Conservation (phyloP, 53 echinoderm and acorn worm genomes). For the Crossaster papposus region DNA sequence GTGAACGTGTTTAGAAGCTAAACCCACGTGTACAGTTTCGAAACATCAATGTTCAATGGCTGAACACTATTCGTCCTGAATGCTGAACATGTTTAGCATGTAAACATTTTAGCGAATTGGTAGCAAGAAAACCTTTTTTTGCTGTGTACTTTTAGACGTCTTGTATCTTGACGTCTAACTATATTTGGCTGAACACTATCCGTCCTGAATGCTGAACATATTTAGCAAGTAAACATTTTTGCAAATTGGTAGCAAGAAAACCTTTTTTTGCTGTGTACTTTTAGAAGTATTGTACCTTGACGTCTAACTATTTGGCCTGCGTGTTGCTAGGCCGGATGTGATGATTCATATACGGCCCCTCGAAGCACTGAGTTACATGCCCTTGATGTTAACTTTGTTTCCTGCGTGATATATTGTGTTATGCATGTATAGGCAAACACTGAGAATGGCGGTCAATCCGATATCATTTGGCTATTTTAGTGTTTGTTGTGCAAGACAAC, state of each 20-base stretch:
- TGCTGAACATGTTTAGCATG: too few species aligned
- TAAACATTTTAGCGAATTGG: too few species aligned
- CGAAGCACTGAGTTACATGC: neutral
- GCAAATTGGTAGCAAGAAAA: too few species aligned
- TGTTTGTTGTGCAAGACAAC: neutral
- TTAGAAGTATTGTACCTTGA: neutral
- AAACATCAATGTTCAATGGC: too few species aligned
- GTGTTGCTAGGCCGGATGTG: neutral
- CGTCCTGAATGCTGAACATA: too few species aligned
- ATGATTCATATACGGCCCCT: neutral
- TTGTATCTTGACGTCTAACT: neutral
- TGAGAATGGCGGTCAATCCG: neutral
- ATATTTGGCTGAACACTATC: too few species aligned
- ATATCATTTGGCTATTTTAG: neutral
- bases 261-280: too few species aligned
- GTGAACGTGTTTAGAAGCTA: too few species aligned
- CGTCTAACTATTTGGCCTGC: neutral
- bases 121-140: too few species aligned
- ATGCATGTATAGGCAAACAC: neutral
- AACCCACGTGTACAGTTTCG: too few species aligned
- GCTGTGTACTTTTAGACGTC: neutral
- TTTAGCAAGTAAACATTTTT: too few species aligned
- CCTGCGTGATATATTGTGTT: neutral
- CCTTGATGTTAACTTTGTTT: neutral
- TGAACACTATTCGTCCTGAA: too few species aligned